A percentile compares a stretch with the other conserved stretches of the same genome.
These are phyloP conservation scores for Picathartes gymnocephalus DNA, from an alignment of 2,113 vertebrate genomes.

Conservation along the genomic window DNA sequence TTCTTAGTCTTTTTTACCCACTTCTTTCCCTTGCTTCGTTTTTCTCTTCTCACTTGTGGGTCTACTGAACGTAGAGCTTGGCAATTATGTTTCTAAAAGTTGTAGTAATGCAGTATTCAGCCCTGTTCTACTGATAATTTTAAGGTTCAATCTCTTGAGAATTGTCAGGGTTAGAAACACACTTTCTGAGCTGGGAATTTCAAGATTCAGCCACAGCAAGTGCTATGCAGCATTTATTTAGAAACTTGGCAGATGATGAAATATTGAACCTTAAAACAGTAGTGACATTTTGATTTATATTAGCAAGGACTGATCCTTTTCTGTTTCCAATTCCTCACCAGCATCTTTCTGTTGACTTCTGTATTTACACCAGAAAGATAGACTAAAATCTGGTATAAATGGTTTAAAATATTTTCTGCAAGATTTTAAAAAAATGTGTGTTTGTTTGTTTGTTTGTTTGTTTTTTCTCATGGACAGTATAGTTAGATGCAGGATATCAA, in stretches of 20 bases:
- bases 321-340: background rate
- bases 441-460: too few relatives aligned
- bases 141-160: background rate
- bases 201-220: background rate
- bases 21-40: background rate
- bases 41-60: background rate
- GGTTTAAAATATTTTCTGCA: background rate
- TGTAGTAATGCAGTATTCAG: background rate
- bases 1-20: background rate
- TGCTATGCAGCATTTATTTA: slow-evolving; percentile 13
- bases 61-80: background rate
- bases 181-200: background rate
- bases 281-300: slow-evolving; percentile 38
- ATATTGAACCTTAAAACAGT: slow-evolving; percentile 33
- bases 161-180: background rate
- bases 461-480: background rate
- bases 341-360: background rate
- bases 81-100: background rate
- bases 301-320: background rate
- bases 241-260: slow-evolving; percentile 18
- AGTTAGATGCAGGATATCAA: background rate
- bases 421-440: background rate
- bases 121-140: background rate
- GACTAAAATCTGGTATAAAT: background rate
- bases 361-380: background rate